phyloP scores from a whole-genome alignment of 2,888 invertebrate genomes.

The Brachycybe producta region DNA sequence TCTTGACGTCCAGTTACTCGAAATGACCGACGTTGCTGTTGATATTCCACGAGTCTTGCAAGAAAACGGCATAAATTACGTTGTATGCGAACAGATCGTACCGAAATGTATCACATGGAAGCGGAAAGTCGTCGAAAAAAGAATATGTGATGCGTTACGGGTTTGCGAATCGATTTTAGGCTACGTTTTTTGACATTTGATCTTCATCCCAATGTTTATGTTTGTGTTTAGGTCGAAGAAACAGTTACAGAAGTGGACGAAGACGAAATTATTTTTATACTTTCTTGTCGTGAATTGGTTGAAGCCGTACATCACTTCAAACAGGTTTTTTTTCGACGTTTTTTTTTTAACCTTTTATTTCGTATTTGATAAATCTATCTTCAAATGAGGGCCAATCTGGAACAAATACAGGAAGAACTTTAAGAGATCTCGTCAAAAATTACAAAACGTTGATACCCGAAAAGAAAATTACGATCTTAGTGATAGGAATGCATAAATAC shows the following conservation, averaged over 20 bases:
- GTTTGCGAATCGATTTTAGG: no score
- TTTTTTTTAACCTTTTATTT: background rate
- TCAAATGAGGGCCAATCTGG: constrained; percentile 10
- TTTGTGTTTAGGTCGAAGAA: constrained; percentile 18
- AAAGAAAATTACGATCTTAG: constrained; percentile 35
- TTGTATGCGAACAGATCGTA: constrained; percentile 21
- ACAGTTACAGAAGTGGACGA: constrained; percentile 15
- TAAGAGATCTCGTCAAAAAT: constrained; percentile 23
- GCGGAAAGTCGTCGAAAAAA: constrained; percentile 19
- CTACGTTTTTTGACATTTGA: no score
- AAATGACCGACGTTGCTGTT: constrained; percentile 31
- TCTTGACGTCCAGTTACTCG: constrained; percentile 34
- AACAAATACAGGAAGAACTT: constrained; percentile 16
- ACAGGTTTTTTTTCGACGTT: constrained; percentile 8
- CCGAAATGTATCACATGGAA: constrained; percentile 26
- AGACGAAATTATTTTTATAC: background rate
- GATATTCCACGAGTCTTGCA: constrained; percentile 25
- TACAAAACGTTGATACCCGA: constrained; percentile 21
- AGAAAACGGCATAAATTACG: constrained; percentile 24
- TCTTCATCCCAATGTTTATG: no score
- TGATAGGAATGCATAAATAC: constrained; percentile 37
- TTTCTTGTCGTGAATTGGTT: constrained; percentile 6
- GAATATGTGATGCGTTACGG: no score
- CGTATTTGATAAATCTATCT: background rate
- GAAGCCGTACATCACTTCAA: constrained; percentile 12